Base-by-base conservation (phyloP, 2,888 invertebrate genomes). In the Metellina segmentata region DNA sequence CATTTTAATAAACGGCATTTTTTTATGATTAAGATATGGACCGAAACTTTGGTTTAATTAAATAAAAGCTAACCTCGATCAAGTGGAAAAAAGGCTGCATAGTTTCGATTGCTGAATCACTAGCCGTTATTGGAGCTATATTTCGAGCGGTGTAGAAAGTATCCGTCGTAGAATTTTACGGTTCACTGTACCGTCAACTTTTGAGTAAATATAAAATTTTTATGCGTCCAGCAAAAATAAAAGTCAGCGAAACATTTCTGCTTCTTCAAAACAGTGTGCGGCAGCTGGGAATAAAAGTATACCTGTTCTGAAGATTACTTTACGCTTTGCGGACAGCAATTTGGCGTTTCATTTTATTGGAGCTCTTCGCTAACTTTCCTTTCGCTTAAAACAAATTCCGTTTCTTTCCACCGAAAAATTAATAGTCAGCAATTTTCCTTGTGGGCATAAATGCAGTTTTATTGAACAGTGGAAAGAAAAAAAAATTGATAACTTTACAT, bases 221-320 rank as follows among this genome's bases (percentile, higher is more conserved):
- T 79, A 34, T 61, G 79, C 11, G 7, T 61, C 9, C 61, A 34
- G 16, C 49, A 1, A 16, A 61, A 61, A 61, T 61, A 61, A 61
- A 19, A 53, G 61, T 79, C 20, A 53, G 79, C 16, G 79, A 61
- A 34, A 34, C 9, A 34, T 79, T 61, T 79, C 34, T 79, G 79
- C 79, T 79, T 77, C 52, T 77, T n/a, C 13, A 51, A 77, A 77
- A 77, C 52, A 19, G 52, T n/a, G 11, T 34, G 61, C n/a, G 79
- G 20, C 79, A 79, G 79, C 79, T 79, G 79, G 13, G 16, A 61
- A 34, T 61, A 79, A 61, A 53, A 61, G 79, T 16, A 16, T 61
- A 79, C 79, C 79, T 79, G 79, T 34, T 79, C 53, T 53, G 79
- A 61, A 79, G 61, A 61, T 79, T 79, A 79, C 53, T 79, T 79